Percentiles rank a stretch among this genome's conserved stretches.
Conservation (phyloP, 2,888 invertebrate genomes). For the Tetragonula carbonaria region DNA sequence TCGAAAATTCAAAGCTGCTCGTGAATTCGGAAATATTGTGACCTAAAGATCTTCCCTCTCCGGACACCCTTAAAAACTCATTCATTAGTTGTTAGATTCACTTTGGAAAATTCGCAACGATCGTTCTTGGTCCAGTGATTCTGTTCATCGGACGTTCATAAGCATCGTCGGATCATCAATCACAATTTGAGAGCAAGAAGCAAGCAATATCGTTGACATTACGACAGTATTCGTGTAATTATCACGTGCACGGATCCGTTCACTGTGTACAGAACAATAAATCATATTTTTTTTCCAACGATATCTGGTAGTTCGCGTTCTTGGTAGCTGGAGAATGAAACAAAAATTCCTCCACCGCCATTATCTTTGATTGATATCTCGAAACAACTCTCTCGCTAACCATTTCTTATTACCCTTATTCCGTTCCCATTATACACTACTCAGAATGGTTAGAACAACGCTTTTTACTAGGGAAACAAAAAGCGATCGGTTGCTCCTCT, state of each 20-base stretch:
- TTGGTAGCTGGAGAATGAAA: slow-evolving; percentile 22
- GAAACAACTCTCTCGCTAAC: slow-evolving; percentile 42
- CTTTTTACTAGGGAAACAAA: slow-evolving; percentile 35
- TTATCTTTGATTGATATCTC: slow-evolving; percentile 59
- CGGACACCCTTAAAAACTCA: neutral
- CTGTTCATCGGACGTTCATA: slow-evolving; percentile 39
- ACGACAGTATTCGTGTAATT: slow-evolving; percentile 43
- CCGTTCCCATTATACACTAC: slow-evolving; percentile 47
- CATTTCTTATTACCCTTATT: slow-evolving; percentile 53
- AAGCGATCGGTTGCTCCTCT: slow-evolving; percentile 26
- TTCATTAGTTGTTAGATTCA: neutral
- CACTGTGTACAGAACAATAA: slow-evolving; percentile 49
- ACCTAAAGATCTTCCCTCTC: neutral
- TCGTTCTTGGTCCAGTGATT: neutral
- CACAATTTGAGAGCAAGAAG: slow-evolving; percentile 45
- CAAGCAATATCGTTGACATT: slow-evolving; percentile 46
- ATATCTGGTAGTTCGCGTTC: slow-evolving; percentile 12
- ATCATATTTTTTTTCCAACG: slow-evolving; percentile 47
- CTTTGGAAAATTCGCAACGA: neutral
- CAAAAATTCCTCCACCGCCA: slow-evolving; percentile 48
- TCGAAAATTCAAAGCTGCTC: too few relatives aligned
- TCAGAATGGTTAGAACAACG: slow-evolving; percentile 29
- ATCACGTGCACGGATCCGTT: slow-evolving; percentile 31
- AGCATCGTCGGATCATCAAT: slow-evolving; percentile 39
- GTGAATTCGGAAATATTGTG: neutral